Conservation (phyloP, 2,113 vertebrate genomes). For the Melospiza melodia region DNA sequence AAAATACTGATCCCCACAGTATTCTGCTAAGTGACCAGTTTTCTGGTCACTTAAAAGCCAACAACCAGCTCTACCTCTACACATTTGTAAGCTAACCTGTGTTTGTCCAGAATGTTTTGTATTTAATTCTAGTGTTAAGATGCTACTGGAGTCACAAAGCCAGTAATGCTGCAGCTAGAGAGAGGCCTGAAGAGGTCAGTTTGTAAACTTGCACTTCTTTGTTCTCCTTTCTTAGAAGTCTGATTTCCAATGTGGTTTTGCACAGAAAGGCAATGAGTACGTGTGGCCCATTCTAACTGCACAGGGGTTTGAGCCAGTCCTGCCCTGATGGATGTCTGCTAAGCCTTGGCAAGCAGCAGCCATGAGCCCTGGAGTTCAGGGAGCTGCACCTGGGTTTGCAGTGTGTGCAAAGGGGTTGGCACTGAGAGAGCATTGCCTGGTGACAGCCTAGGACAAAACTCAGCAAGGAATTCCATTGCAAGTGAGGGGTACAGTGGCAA, state of each 20-base stretch:
- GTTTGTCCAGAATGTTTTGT: not conserved
- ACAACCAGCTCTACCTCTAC: not conserved
- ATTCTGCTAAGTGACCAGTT: not conserved
- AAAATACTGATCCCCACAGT: not conserved
- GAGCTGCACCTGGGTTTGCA: not conserved
- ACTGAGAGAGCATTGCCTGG: not conserved
- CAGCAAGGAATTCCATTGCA: not conserved
- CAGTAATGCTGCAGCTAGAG: not conserved
- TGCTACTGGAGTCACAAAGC: not conserved
- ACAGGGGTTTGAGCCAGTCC: not conserved
- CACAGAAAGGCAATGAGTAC: not conserved
- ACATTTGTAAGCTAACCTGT: not conserved
- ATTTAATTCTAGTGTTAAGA: not conserved
- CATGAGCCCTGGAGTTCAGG: not conserved
- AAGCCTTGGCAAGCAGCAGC: not conserved
- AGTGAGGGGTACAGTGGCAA: not conserved
- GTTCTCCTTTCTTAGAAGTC: not conserved
- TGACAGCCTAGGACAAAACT: not conserved
- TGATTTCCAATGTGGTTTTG: not conserved
- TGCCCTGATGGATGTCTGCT: not conserved
- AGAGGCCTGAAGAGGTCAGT: not conserved
- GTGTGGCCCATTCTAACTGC: not conserved
- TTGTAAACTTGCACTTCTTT: not conserved
- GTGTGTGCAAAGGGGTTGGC: not conserved
- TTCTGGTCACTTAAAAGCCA: not conserved